Base-by-base conservation (phyloP, 2,888 invertebrate species). In the Dryomyza anilis region DNA sequence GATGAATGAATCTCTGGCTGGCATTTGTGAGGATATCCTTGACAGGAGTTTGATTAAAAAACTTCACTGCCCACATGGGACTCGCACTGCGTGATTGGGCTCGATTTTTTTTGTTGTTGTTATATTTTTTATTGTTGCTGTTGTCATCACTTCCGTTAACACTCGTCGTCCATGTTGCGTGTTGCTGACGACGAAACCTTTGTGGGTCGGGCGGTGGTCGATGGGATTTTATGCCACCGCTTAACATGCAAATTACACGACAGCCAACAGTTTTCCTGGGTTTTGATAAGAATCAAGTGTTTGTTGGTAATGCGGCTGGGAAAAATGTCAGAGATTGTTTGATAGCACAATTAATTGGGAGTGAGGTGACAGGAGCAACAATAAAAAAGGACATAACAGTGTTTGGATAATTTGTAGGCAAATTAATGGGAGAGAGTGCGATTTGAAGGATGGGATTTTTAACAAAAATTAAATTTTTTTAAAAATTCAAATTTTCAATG, bases 21-120 rank as follows among this genome's bases (percentile, higher is more conserved):
- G 73, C 73, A 76, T 78, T 76, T 76, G 76, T 74, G 75, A 73
- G 74, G 70, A 74, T 72, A 74, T 76, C 75, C 75, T 76, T 80
- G 80, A 79, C 81, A 81, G 76, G 79, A 75, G 78, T 76, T 80
- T 81, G 81, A 81, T 81, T 81, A 81, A 81, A 79, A 81, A 79
- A 79, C 77, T 80, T 80, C 80, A 80, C 79, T 74, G 80, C 77
- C 80, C 81, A 81, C 81, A 81, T 81, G 81, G 81, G 80, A 79
- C 80, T 72, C 67, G 65, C 19, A 45, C 36, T 39, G 48, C 52
- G 39, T 43, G 64, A 56, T 63, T 67, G 63, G 67, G 50, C 65
- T 67, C 27, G 46, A 23, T 36, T 57, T 25, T 43, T 62, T 48
- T 56, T 65, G 46, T 64, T 48, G 16, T 39, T 58, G 45, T 63